Base-by-base conservation (phyloP, 2,113 vertebrate species). In the Onychostoma macrolepis region DNA sequence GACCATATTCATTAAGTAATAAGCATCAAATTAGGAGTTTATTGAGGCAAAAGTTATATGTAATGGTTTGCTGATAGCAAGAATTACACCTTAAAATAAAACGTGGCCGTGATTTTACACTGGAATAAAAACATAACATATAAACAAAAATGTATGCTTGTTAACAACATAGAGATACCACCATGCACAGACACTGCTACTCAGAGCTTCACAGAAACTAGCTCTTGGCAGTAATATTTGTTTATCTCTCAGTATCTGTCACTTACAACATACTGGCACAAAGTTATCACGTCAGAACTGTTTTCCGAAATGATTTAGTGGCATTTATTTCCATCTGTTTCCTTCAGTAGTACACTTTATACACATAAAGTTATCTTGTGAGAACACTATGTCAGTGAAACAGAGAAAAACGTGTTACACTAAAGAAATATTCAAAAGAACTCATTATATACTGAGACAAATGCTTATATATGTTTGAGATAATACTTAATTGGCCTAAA, bases 141-240 rank as follows among this genome's bases (percentile, higher is more conserved):
- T 33, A 78, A 78, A 53, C 43, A 78, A 17, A 53, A 48, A 78
- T 78, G 69, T 75, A 45, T 76, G 67, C 33, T 79, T 61, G 89
- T 87, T 86, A 89, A 87, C 48, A 71, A 86, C 48, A 71, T 17
- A 53, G 24, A 45, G 72, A 26, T 75, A 5, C 72, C 24, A 41
- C 24, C 48, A 58, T 21, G 53, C 75, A 80, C 48, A 78, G 50
- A 86, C 75, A 87, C 19, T 21, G 26, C 38, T 26, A 82, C 38
- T 65, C n/a, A 45, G 26, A 45, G 38, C 17, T 24, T 24, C 53
- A 58, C 53, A 58, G 19, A 58, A 58, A 24, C 53, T n/a, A n/a
- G 53, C 28, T 69, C 48, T 83, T 83, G 84, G 63, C 87, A 63
- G 36, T n/a, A 50, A 19, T 61, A 17, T 21, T 30, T 84, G 48